Evolutionary conservation across 1,140 invertebrate species (phyloP), one percentile per base, ranked within the genome.

Genomic region (Glomeris maerens): DNA sequence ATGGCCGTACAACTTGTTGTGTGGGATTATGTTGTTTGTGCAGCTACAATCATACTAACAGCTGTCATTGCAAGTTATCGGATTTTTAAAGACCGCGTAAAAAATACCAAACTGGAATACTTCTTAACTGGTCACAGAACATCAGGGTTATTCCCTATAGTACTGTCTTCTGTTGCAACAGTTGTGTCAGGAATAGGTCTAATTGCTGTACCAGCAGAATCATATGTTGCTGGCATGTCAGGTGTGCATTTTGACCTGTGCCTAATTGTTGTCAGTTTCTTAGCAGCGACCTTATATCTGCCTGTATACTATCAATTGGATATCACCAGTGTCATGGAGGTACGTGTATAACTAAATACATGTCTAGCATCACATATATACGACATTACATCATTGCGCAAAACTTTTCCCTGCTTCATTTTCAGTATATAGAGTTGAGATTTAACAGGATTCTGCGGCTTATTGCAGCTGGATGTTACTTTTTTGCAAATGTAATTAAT

Each of bases 341-440:
- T 36, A 10, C 10, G 10, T 10, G 17, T 36, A 36, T 10, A 36
- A 36, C 17, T 10, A 10, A 10, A 10, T 36, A 17, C 10, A 36
- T n/a, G n/a, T n/a, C n/a, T n/a, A n/a, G n/a, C n/a, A n/a, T n/a
- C n/a, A n/a, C n/a, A n/a, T n/a, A n/a, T n/a, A n/a, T n/a, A 36
- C 17, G 10, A 10, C 10, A 36, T 36, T 36, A 10, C 17, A 10
- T 10, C 10, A 36, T n/a, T n/a, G n/a, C n/a, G n/a, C n/a, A n/a
- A n/a, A n/a, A 36, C 17, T 36, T 36, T 10, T 10, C 17, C 17
- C 17, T 10, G 17, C 17, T 36, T 36, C 17, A 36, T 10, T 36
- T 36, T 10, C 31, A 58, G 54, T 59, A 58, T 28, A 23, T 59
- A 13, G 55, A 58, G 31, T n/a, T 52, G 4, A 27, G 57, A 26